Evolutionary conservation across 2,113 vertebrate genomes (phyloP).

Genomic region (Dolichotis patagonum): DNA sequence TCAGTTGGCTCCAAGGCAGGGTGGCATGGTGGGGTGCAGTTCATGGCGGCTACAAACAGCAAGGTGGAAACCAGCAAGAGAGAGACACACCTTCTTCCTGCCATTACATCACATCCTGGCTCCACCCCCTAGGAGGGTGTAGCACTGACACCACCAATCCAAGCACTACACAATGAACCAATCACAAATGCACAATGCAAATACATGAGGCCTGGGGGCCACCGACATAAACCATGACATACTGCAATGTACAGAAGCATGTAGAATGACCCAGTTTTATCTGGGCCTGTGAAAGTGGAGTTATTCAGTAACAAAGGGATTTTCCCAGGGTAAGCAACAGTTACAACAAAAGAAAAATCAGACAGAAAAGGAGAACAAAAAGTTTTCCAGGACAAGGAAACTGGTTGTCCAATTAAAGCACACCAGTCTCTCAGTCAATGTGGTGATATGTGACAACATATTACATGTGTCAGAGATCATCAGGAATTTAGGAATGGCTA

Average conservation of each 20-base stretch:
- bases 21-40: no score
- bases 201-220: no score
- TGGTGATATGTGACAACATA: not conserved
- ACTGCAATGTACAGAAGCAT: not conserved
- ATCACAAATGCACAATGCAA: no score
- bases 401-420: not conserved
- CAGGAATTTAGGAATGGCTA: not conserved
- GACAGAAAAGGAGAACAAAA: not conserved
- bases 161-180: no score
- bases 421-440: not conserved
- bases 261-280: not conserved
- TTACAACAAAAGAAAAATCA: not conserved
- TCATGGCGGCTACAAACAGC: no score
- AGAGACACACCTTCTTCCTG: no score
- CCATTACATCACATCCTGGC: no score
- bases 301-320: not conserved
- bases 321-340: not conserved
- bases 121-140: no score
- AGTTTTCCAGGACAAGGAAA: not conserved
- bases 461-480: not conserved
- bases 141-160: no score
- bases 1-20: no score
- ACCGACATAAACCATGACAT: no score
- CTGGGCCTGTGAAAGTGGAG: accelerated
- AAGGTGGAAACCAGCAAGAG: no score